These are phyloP conservation scores for Fistularia tabacaria DNA, from an alignment of 2,797 vertebrate genomes.

Conservation along the genomic window DNA sequence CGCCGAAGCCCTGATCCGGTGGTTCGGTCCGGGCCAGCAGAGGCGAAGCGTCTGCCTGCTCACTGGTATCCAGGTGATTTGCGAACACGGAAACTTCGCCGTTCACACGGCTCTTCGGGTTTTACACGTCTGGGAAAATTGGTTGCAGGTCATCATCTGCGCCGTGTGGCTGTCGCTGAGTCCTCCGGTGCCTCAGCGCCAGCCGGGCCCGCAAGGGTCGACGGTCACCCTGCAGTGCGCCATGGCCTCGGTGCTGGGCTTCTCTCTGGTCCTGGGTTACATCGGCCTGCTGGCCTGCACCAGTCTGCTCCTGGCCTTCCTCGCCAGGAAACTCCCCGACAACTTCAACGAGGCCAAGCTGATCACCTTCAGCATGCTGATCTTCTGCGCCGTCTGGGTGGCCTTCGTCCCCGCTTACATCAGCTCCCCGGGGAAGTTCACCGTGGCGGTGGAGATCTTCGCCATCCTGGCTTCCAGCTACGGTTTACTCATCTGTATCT, in stretches of 20 bases:
- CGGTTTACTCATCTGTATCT: constrained; percentile 60
- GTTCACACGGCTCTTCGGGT: not conserved
- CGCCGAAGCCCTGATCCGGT: constrained; percentile 56
- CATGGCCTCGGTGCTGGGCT: constrained; percentile 58
- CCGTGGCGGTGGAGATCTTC: constrained; percentile 66
- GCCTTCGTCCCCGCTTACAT: constrained; percentile 62
- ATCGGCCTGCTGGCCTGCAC: constrained; percentile 57
- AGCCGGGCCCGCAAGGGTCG: constrained; percentile 51
- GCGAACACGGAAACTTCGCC: not conserved
- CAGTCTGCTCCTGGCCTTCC: constrained; percentile 59
- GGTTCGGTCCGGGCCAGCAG: constrained; percentile 68
- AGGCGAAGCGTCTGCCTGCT: constrained; percentile 62
- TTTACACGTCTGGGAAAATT: constrained; percentile 2
- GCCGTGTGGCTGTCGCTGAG: constrained; percentile 47
- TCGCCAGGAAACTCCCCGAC: constrained; percentile 63
- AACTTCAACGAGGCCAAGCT: constrained; percentile 65
- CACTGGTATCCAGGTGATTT: constrained; percentile 65
- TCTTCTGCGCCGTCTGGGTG: constrained; percentile 65
- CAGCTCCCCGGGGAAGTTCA: constrained; percentile 67
- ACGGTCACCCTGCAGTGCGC: constrained; percentile 52
- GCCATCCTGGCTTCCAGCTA: constrained; percentile 67
- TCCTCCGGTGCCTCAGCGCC: constrained; percentile 54
- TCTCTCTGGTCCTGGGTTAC: constrained; percentile 60
- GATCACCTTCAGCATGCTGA: constrained; percentile 70
- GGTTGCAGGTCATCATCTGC: constrained; percentile 59